phyloP scores from a whole-genome alignment of 2,797 vertebrate genomes.

The Margarornis squamiger region DNA sequence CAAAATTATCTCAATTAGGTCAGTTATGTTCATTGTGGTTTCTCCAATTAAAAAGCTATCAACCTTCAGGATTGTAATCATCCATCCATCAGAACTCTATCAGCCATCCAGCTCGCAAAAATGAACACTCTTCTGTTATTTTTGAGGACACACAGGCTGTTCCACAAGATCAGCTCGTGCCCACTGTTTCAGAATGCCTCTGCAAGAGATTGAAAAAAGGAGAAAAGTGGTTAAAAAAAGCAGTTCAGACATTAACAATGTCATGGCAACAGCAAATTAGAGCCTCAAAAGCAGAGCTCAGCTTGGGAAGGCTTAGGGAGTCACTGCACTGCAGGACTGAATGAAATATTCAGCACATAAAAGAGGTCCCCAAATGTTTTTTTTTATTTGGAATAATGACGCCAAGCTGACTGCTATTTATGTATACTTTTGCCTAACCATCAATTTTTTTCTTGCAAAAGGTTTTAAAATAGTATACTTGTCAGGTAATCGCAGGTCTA shows the following conservation, averaged over 20 bases:
- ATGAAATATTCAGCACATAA: conserved; percentile 32
- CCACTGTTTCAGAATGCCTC: conserved; percentile 40
- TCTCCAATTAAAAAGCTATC: neutral
- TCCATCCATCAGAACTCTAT: neutral
- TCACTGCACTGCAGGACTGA: conserved; percentile 50
- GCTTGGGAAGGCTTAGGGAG: conserved; percentile 54
- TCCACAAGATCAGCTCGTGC: conserved; percentile 13
- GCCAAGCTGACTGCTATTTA: conserved; percentile 15
- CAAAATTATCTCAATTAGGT: neutral
- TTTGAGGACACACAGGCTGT: conserved; percentile 21
- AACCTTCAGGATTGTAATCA: neutral
- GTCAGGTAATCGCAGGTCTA: neutral
- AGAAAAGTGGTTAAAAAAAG: conserved; percentile 43
- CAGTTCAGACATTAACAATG: conserved; percentile 58
- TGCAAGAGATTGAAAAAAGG: neutral
- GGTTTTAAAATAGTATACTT: neutral
- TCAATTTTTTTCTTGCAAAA: neutral
- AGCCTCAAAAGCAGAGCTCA: conserved; percentile 41
- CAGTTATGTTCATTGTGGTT: neutral
- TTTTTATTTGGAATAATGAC: conserved; percentile 12
- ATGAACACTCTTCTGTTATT: neutral
- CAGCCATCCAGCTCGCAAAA: neutral
- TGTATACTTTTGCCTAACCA: neutral
- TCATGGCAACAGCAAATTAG: conserved; percentile 67
- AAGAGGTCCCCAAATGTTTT: conserved; percentile 40